phyloP scores from a whole-genome alignment of 2,888 invertebrate genomes.

The Mythimna pallens region DNA sequence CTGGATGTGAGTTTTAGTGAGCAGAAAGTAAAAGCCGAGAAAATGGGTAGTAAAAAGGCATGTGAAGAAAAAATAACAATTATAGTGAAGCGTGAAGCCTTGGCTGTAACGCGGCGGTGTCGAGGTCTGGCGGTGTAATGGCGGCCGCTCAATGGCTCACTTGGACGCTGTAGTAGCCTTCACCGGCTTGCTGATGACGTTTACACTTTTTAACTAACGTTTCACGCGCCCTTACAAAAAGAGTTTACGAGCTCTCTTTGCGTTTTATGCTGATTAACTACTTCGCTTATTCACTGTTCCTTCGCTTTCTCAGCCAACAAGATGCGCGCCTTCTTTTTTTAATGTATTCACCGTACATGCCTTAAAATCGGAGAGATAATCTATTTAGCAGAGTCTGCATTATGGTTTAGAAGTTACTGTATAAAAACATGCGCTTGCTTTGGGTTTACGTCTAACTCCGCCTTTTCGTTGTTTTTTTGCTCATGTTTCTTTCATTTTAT shows the following conservation, averaged over 20 bases:
- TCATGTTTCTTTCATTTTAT: constrained; percentile 29
- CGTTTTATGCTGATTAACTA: constrained; percentile 63
- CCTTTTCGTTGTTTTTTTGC: constrained; percentile 25
- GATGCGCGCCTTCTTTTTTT: constrained; percentile 14
- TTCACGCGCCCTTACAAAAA: constrained; percentile 61
- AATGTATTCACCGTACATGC: constrained; percentile 32
- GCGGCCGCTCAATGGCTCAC: constrained; percentile 60
- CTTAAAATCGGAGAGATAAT: constrained; percentile 30
- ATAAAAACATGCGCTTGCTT: constrained; percentile 3
- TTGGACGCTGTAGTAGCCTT: constrained; percentile 58
- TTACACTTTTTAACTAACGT: constrained; percentile 68
- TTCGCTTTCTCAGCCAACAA: constrained; percentile 30
- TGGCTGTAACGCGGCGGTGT: constrained; percentile 12
- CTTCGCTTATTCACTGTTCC: constrained; percentile 39
- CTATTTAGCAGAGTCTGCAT: constrained; percentile 13
- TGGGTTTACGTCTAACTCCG: neutral
- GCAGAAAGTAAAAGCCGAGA: constrained; percentile 29
- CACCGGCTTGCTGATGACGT: constrained; percentile 61
- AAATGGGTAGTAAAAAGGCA: constrained; percentile 40
- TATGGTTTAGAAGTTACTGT: constrained; percentile 18
- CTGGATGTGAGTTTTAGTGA: constrained; percentile 30
- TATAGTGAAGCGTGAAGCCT: constrained; percentile 32
- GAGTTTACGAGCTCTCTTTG: constrained; percentile 55
- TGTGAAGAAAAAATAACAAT: constrained; percentile 46
- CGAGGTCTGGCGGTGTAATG: constrained; percentile 26